Evolutionary conservation across 2,797 vertebrate genomes (phyloP).

Genomic region (Dendrocincla fuliginosa): DNA sequence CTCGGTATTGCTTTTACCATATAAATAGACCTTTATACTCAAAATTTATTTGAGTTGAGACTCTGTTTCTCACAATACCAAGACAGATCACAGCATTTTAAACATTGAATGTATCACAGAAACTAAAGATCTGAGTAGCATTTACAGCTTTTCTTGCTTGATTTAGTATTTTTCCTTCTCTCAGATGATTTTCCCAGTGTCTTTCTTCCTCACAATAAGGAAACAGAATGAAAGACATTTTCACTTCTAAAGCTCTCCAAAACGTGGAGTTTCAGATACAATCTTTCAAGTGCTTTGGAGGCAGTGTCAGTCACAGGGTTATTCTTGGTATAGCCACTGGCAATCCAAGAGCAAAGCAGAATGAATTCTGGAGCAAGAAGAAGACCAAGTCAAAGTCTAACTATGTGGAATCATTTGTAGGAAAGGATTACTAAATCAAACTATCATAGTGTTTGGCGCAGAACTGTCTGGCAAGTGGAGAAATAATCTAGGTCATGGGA

Average conservation of each 20-base stretch:
- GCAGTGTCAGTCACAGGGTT: background rate
- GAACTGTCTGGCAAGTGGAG: background rate
- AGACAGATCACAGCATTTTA: background rate
- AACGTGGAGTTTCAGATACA: background rate
- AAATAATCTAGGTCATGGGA: background rate
- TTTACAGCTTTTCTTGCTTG: background rate
- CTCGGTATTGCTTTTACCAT: no score
- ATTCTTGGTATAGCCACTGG: constrained; percentile 13
- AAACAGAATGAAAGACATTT: background rate
- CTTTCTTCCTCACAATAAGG: background rate
- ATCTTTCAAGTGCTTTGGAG: constrained; percentile 2
- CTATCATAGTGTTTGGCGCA: background rate
- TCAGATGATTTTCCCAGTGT: background rate
- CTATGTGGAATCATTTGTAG: background rate
- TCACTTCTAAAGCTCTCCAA: background rate
- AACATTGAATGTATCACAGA: background rate
- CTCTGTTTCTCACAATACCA: no score
- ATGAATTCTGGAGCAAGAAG: constrained; percentile 8
- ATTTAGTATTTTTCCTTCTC: background rate
- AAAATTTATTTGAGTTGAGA: no score
- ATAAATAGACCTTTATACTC: no score
- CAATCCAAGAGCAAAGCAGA: background rate
- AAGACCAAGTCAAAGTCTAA: background rate
- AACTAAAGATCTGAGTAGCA: background rate
- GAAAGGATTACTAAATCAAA: background rate